These are phyloP conservation scores for Palythoa heliodiscus DNA, from an alignment of 92 coral and sea anemone species.

Conservation along the genomic window DNA sequence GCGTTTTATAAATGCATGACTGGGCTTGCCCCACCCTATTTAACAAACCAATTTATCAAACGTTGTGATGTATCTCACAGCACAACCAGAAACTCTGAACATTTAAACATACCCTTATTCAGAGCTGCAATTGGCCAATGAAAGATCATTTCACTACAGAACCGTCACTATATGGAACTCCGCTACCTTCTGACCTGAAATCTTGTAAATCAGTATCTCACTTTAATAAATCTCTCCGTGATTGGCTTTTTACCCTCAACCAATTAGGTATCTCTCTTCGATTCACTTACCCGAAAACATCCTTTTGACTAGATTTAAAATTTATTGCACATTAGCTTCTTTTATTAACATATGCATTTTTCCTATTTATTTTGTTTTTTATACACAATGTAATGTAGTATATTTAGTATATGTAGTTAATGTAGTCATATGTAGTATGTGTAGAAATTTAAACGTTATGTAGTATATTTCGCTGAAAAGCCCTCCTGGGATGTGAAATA, in stretches of 20 bases:
- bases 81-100: conserved; percentile 50
- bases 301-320: too few relatives aligned
- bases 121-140: conserved; percentile 52
- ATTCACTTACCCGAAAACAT: too few relatives aligned
- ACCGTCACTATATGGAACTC: conserved; percentile 51
- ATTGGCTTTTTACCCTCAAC: background rate
- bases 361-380: too few relatives aligned
- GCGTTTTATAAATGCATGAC: conserved; percentile 64
- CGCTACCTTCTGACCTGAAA: background rate
- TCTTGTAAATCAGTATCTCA: conserved; percentile 1
- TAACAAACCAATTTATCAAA: conserved; percentile 48
- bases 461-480: too few relatives aligned
- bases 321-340: too few relatives aligned
- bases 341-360: too few relatives aligned
- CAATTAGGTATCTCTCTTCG: too few relatives aligned
- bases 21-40: conserved; percentile 52
- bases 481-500: too few relatives aligned
- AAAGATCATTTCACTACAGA: conserved; percentile 52
- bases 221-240: conserved; percentile 8
- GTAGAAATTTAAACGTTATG: too few relatives aligned
- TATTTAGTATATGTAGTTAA: too few relatives aligned
- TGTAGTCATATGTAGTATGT: too few relatives aligned
- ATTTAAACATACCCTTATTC: conserved; percentile 54
- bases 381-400: too few relatives aligned
- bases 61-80: conserved; percentile 37